Evolutionary conservation across 1,140 invertebrate species (phyloP).

Genomic region (Tribolium madens): DNA sequence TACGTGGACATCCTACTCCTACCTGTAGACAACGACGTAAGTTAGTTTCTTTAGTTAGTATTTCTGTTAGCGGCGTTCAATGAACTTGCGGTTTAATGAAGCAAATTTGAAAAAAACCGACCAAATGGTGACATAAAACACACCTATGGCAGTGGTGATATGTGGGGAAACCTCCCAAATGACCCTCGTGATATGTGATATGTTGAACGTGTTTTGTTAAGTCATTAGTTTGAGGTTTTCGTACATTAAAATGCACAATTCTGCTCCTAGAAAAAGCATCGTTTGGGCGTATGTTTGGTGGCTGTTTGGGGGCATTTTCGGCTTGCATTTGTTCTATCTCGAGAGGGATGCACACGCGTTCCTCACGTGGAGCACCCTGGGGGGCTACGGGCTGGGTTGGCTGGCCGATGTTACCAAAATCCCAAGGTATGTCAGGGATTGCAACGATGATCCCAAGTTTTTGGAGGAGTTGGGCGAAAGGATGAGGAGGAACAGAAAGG

Average conservation of each 20-base stretch:
- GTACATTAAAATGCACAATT: not conserved
- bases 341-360: conserved; percentile 91
- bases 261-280: conserved; percentile 3
- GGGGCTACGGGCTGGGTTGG: conserved; percentile 91
- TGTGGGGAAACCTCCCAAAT: conserved; percentile 10
- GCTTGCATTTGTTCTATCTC: conserved; percentile 92
- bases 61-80: conserved; percentile 20
- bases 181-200: conserved; percentile 12
- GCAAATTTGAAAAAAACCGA: not conserved
- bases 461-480: conserved; percentile 75
- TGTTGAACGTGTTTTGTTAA: conserved; percentile 36
- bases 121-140: conserved; percentile 31
- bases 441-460: conserved; percentile 83
- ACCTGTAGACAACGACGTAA: conserved; percentile 27
- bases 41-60: conserved; percentile 9
- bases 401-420: conserved; percentile 87
- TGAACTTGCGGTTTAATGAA: conserved; percentile 13
- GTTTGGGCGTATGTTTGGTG: conserved; percentile 90
- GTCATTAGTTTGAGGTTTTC: conserved; percentile 6
- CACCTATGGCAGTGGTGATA: not conserved
- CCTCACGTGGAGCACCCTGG: conserved; percentile 87
- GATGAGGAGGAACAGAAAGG: conserved; percentile 75
- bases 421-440: conserved; percentile 88
- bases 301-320: conserved; percentile 87
- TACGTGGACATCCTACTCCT: conserved; percentile 37